Percentiles rank a stretch among this genome's conserved stretches.
phyloP scores from a whole-genome alignment of 2,797 vertebrate genomes.

The Chiroxiphia lanceolata region DNA sequence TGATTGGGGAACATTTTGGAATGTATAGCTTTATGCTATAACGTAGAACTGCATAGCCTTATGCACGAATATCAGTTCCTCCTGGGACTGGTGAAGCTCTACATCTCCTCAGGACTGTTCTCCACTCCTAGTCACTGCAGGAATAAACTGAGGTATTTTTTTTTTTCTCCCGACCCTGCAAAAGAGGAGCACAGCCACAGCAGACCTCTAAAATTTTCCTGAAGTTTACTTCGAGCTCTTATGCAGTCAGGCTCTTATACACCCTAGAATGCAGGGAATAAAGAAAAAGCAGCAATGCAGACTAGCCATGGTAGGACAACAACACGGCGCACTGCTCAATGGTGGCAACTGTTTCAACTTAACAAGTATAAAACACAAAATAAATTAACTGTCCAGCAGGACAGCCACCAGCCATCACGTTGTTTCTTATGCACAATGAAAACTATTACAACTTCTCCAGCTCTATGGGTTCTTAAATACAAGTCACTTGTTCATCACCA shows the following conservation, averaged over 20 bases:
- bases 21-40: no score
- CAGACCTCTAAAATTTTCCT: not conserved
- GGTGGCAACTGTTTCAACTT: not conserved
- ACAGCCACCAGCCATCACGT: not conserved
- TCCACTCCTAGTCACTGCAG: not conserved
- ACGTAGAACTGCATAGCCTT: not conserved
- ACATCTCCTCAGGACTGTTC: not conserved
- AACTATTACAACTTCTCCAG: not conserved
- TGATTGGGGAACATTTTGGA: not conserved
- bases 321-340: accelerated
- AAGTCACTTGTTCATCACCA: not conserved
- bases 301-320: accelerated
- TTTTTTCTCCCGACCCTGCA: not conserved
- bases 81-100: not conserved
- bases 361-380: not conserved
- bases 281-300: not conserved
- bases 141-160: not conserved
- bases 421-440: not conserved
- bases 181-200: accelerated
- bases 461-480: not conserved
- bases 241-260: not conserved
- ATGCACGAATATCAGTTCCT: not conserved
- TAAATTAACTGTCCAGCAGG: not conserved
- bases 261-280: accelerated
- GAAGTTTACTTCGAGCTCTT: not conserved